Conservation (phyloP, 2,888 invertebrate species). For the Synergus japonicus region DNA sequence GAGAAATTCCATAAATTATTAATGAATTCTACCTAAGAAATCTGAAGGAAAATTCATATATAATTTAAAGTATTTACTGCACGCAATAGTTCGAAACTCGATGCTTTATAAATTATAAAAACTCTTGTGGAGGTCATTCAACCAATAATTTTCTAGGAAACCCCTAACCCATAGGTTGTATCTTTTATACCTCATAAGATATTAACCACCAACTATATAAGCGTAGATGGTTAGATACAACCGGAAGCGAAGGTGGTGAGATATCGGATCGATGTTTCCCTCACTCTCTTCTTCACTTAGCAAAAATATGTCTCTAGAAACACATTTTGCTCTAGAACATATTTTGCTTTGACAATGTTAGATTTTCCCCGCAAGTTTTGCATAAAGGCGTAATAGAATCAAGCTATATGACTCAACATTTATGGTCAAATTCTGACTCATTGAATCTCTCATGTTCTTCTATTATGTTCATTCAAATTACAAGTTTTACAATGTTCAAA, state of each 20-base stretch:
- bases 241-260: slow-evolving; percentile 33
- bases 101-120: neutral
- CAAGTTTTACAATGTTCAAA: neutral
- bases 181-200: slow-evolving; percentile 10
- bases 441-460: neutral
- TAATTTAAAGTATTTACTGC: too few relatives aligned
- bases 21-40: too few relatives aligned
- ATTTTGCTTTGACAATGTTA: neutral
- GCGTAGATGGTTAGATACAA: slow-evolving; percentile 20
- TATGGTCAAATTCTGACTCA: slow-evolving; percentile 27
- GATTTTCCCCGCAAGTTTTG: slow-evolving; percentile 8
- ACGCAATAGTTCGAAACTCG: neutral
- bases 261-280: slow-evolving; percentile 33
- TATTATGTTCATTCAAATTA: neutral
- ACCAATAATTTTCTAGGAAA: slow-evolving; percentile 13
- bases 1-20: too few relatives aligned
- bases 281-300: slow-evolving; percentile 13
- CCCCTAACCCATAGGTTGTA: neutral
- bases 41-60: too few relatives aligned
- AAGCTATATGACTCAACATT: slow-evolving; percentile 31
- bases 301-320: neutral
- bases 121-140: neutral
- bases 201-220: slow-evolving; percentile 17
- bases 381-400: slow-evolving; percentile 9
- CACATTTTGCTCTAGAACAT: neutral